phyloP scores from a whole-genome alignment of 2,113 vertebrate species.

The Camarhynchus parvulus region DNA sequence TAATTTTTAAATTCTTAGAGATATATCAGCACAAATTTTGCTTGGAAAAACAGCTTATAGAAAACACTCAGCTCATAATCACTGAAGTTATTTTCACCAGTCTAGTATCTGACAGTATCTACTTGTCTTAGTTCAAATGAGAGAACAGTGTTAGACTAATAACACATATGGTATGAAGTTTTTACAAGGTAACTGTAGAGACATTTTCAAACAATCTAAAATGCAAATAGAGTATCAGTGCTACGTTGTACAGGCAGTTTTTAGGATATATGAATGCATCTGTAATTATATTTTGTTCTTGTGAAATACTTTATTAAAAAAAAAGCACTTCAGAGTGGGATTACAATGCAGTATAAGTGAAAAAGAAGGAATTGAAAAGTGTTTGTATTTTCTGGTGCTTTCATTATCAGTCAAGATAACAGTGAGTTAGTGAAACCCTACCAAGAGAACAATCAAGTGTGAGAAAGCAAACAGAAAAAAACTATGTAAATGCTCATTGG shows the following conservation, averaged over 20 bases:
- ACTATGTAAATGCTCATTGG: neutral
- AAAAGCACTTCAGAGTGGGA: constrained; percentile 28
- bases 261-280: neutral
- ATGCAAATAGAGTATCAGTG: constrained; percentile 64
- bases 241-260: constrained; percentile 1
- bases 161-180: neutral
- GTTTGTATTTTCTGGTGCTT: constrained; percentile 58
- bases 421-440: constrained; percentile 31
- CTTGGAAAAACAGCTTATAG: neutral
- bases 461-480: constrained; percentile 51
- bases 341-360: constrained; percentile 53
- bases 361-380: constrained; percentile 66
- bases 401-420: constrained; percentile 60
- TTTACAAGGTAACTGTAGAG: neutral
- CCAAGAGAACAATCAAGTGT: constrained; percentile 19
- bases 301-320: constrained; percentile 22
- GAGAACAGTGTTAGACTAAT: neutral
- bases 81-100: neutral
- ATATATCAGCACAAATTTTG: constrained; percentile 26
- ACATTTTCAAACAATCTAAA: constrained; percentile 7
- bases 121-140: neutral
- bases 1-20: constrained; percentile 65
- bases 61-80: neutral
- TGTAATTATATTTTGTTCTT: constrained; percentile 57
- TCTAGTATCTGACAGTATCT: neutral